Evolutionary conservation across 2,888 invertebrate species (phyloP), one percentile per base, ranked within the genome.

Genomic region (Oithona nana): DNA sequence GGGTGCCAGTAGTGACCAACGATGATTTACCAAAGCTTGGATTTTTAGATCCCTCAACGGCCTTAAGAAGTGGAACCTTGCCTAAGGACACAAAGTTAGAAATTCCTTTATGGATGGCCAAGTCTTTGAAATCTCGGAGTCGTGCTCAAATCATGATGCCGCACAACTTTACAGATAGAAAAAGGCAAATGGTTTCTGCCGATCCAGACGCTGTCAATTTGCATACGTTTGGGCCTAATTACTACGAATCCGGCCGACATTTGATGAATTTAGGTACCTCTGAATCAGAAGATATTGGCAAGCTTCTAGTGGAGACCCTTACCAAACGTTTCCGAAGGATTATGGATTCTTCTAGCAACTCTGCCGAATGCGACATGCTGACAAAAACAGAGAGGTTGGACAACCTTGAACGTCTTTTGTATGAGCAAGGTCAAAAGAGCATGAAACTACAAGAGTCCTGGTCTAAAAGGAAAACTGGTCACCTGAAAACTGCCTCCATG

Each of bases 71-170:
- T 22, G 20, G 39, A 39, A 39, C 39, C 6, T 39, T 39, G 39
- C 16, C 39, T 39, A 39, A 39, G 16, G 49, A 28, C 48, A 22
- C n/a, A 13, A 59, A 59, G n/a, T 22, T 59, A 24, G 59, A 59
- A 28, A n/a, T 59, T 24, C 59, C 59, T 1, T 49, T 59, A 6
- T 59, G 59, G 59, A 59, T 59, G 59, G 49, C 24, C 11, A 6
- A 24, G 11, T 16, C 16, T 54, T 54, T 54, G 39, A 39, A 39
- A 16, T 6, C 39, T 6, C 6, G 16, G 16, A 39, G 16, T 16
- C 39, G 39, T 39, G 39, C 39, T 16, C 6, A 6, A 11, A 16
- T 57, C n/a, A n/a, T 29, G 28, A 24, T 57, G 1, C 57, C 57
- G 1, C 24, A 24, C n/a, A 28, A n/a, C 3, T 57, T 2, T 29